These are phyloP conservation scores for Samia ricini DNA, from an alignment of 1,140 invertebrate species.

Conservation along the genomic window DNA sequence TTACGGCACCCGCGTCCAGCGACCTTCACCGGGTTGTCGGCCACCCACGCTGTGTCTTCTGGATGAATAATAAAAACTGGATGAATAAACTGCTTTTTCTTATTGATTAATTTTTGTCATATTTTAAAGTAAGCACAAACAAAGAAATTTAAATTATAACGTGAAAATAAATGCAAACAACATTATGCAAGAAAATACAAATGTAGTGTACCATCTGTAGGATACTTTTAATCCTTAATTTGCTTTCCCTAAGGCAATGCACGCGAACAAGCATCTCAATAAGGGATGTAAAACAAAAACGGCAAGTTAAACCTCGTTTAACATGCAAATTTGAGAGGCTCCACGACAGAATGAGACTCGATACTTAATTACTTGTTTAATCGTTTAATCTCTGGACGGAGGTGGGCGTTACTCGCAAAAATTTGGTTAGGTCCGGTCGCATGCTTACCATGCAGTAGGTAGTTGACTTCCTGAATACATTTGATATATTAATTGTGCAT, in stretches of 20 bases:
- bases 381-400: conserved; percentile 62
- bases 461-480: neutral
- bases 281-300: conserved; percentile 65
- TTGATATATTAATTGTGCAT: neutral
- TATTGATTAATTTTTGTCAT: no score
- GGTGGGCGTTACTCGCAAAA: conserved; percentile 33
- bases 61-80: no score
- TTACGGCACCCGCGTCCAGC: no score
- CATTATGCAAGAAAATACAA: neutral
- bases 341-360: conserved; percentile 71
- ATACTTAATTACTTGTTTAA: conserved; percentile 77
- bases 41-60: no score
- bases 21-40: no score
- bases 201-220: neutral
- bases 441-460: neutral
- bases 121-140: no score
- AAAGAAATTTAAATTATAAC: no score
- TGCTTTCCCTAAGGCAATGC: conserved; percentile 43
- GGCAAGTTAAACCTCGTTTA: conserved; percentile 72
- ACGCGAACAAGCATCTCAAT: conserved; percentile 66
- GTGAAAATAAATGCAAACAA: no score
- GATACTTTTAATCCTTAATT: neutral
- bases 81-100: no score
- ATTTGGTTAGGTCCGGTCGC: conserved; percentile 8
- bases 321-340: conserved; percentile 76